Conservation (phyloP, 37 sponge, comb jelly and placozoan genomes). For the Ianthella basta region DNA sequence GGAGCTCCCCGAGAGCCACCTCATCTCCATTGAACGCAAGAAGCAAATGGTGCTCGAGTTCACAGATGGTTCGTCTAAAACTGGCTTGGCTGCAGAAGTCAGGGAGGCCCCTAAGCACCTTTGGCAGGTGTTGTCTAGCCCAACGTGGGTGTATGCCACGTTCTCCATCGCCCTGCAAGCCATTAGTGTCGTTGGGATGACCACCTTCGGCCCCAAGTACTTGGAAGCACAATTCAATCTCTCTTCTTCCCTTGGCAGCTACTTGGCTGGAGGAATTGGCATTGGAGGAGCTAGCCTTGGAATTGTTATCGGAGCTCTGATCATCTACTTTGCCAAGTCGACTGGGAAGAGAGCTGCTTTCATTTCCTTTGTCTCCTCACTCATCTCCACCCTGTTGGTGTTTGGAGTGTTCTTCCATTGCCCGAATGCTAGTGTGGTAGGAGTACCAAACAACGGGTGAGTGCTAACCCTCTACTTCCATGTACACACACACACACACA, state of each 20-base stretch:
- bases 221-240: constrained; percentile 69
- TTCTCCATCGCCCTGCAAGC: constrained; percentile 8
- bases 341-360: constrained; percentile 52
- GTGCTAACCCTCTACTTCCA: background rate
- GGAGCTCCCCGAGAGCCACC: constrained; percentile 10
- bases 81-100: background rate
- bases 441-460: constrained; percentile 31
- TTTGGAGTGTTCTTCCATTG: constrained; percentile 43
- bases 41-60: constrained; percentile 14
- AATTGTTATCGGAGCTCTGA: constrained; percentile 7
- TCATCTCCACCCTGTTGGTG: constrained; percentile 30
- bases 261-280: constrained; percentile 56
- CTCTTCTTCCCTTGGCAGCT: constrained; percentile 48
- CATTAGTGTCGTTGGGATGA: constrained; percentile 50
- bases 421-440: constrained; percentile 38
- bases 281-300: constrained; percentile 5
- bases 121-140: background rate
- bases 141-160: constrained; percentile 9
- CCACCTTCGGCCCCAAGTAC: constrained; percentile 76
- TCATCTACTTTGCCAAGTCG: constrained; percentile 14
- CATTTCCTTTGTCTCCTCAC: constrained; percentile 20
- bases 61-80: background rate
- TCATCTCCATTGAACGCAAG: background rate
- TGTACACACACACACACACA: constrained; percentile 20
- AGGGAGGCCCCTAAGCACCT: constrained; percentile 24